Base-by-base conservation (phyloP, 2,888 invertebrate species). In the Noctua fimbriata region DNA sequence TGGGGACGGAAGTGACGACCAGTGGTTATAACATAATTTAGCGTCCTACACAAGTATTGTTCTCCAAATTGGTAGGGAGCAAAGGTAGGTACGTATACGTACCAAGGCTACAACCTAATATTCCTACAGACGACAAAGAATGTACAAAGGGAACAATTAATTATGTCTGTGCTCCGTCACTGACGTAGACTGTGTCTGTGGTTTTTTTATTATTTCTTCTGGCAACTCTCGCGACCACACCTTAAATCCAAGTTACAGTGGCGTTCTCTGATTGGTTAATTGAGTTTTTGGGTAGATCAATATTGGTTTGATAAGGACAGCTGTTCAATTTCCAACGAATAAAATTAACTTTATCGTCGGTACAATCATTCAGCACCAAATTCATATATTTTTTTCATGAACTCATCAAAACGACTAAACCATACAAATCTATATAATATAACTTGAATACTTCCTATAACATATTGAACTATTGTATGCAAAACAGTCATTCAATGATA, bases 21-120 rank as follows among this genome's bases (percentile, higher is more conserved):
- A 47, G 44, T 77, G 44, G 18, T 49, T 77, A 58, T 69, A 71
- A 78, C 41, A 83, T 83, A 81, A 83, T 87, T 83, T 72, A 78
- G 77, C 83, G 63, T 85, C 86, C 85, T 83, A 88, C 86, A 69
- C 79, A 16, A 74, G 75, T 78, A 89, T 89, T 90, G 89, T 90
- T 81, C 88, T 87, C 79, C 76, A 84, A 79, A 87, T 86, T 58
- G 63, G 78, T 72, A 87, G 49, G 82, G 83, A 69, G 52, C 65
- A 32, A 69, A 74, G 79, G 70, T 69, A 74, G 79, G 70, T 69
- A 65, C 73, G 7, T 58, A 55, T 47, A 58, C 36, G 49, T 70
- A 79, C 67, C 69, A 70, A 81, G 76, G 71, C 75, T 73, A 63
- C 41, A 58, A 36, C 73, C 60, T 69, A 65, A 74, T 83, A 41